Conservation (phyloP, 92 coral and sea anemone species). For the Isaurus tuberculatus region DNA sequence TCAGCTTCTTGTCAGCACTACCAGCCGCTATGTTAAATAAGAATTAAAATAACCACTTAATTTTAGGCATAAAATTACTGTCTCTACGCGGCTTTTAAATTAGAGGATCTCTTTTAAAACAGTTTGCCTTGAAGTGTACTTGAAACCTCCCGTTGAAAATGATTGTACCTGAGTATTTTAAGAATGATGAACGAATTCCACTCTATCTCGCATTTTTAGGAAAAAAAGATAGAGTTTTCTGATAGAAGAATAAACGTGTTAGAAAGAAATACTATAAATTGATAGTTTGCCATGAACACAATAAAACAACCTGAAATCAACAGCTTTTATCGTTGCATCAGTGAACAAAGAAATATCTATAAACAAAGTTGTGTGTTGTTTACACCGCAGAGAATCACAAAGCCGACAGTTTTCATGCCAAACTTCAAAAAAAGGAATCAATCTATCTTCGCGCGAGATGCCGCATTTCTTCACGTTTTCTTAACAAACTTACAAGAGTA, state of each 20-base stretch:
- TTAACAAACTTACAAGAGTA: background rate
- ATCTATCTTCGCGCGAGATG: background rate
- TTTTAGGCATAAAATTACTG: background rate
- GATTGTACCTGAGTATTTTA: constrained; percentile 4
- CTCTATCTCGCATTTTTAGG: background rate
- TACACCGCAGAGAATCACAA: background rate
- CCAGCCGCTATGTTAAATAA: background rate
- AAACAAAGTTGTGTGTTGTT: constrained; percentile 5
- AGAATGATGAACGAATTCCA: no score
- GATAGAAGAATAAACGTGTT: background rate
- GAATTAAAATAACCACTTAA: background rate
- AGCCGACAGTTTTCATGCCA: background rate
- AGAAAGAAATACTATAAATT: background rate
- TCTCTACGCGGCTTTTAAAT: background rate
- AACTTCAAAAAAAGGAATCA: background rate
- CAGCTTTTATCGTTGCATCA: background rate
- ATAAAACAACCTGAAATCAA: constrained; percentile 8
- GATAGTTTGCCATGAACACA: constrained; percentile 30
- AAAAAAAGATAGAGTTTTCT: background rate
- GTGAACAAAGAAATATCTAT: background rate
- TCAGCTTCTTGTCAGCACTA: background rate
- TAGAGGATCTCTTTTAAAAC: background rate
- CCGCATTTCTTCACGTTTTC: background rate
- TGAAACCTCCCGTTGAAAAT: constrained; percentile 2
- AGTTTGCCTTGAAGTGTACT: background rate